Evolutionary conservation across 2,888 invertebrate species (phyloP), one percentile per base, ranked within the genome.

Genomic region (Poecilobothrus nobilitatus): DNA sequence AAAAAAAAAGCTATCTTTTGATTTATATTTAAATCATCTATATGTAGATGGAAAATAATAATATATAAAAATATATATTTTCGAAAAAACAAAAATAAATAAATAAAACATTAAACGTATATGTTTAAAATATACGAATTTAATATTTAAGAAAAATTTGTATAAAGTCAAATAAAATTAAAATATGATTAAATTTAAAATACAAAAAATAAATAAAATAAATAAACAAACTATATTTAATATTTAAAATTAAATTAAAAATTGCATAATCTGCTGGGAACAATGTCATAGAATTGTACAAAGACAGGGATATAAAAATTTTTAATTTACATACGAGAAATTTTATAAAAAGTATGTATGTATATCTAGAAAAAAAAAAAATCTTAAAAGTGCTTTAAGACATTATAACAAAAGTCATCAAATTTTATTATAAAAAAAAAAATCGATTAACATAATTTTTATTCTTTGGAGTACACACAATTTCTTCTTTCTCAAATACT

Each of bases 61-160:
- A 74, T 65, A 70, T 68, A 70, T 70, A 64, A 69, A 71, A 72
- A 64, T 34, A 65, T 34, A 34, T 65, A 65, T 65, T 34, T 63
- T 63, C 63, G 63, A n/a, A 65, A 65, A 65, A 27, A 15, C 22
- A 63, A 61, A 12, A 7, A 62, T 37, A 72, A 70, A 69, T 27
- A 27, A 70, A 69, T 73, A 71, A 70, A 73, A 73, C 74, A 73
- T 73, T 74, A 73, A 73, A 74, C 75, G 73, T 75, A 75, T 75
- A 74, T 75, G 74, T 75, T 75, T 74, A 74, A 75, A 74, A 75
- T 75, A 75, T 75, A 74, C 74, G 75, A n/a, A 53, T 53, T 53
- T 53, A 53, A 53, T 53, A 18, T 18, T 33, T 63, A 27, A 63
- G 70, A 69, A 73, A 71, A 70, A 71, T 71, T 67, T 70, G 65